Percentiles rank a stretch among this genome's conserved stretches.
These are phyloP conservation scores for Ooceraea biroi DNA, from an alignment of 1,140 invertebrate genomes.

Conservation along the genomic window DNA sequence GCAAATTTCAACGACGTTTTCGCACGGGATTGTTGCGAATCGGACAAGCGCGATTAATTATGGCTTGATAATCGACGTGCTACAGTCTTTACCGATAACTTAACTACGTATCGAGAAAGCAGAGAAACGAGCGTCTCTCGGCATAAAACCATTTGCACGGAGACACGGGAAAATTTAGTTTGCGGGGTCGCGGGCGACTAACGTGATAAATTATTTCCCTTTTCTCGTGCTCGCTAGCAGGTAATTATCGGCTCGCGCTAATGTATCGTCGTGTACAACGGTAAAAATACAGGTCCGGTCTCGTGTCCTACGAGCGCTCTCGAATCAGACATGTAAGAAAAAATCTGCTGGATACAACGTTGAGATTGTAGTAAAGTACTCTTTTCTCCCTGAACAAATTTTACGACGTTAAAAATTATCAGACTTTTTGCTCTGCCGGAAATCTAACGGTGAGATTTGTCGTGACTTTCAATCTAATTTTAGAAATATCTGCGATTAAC, in stretches of 20 bases:
- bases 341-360: conserved; percentile 9
- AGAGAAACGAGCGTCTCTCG: background rate
- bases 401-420: too few relatives aligned
- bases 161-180: background rate
- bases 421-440: too few relatives aligned
- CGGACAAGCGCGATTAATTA: conserved; percentile 32
- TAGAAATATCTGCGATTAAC: too few relatives aligned
- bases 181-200: background rate
- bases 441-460: too few relatives aligned
- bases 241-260: conserved; percentile 25
- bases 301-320: background rate
- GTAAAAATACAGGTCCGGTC: conserved; percentile 6
- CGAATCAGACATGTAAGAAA: background rate
- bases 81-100: conserved; percentile 26
- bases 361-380: background rate
- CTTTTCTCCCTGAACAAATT: background rate
- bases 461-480: too few relatives aligned
- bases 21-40: background rate
- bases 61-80: conserved; percentile 2
- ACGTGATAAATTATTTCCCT: conserved; percentile 46
- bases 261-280: conserved; percentile 7
- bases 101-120: conserved; percentile 13
- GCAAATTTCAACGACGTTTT: conserved; percentile 14
- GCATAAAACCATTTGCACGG: background rate
- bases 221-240: conserved; percentile 4